A percentile compares a stretch with the other conserved stretches of the same genome.
These are phyloP conservation scores for Sminthurides bifidus DNA, from an alignment of 1,140 invertebrate species.

Conservation along the genomic window DNA sequence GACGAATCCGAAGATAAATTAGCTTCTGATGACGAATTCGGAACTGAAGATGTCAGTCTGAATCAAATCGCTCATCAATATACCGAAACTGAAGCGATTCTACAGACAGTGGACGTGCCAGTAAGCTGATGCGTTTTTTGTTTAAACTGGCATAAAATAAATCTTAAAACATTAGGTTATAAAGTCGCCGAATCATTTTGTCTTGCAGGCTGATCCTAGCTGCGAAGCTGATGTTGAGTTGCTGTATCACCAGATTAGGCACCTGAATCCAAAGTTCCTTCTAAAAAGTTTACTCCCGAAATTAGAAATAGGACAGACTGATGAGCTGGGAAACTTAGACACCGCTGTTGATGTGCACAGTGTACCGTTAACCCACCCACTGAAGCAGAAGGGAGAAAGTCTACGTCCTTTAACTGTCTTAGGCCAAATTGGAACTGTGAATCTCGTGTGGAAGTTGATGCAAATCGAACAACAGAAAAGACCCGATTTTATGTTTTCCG, in stretches of 20 bases:
- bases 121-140: not conserved
- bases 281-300: not conserved
- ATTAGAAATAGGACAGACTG: too few species aligned
- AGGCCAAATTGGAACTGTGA: conserved; percentile 17
- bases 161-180: not conserved
- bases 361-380: conserved; percentile 25
- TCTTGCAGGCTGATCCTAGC: conserved; percentile 4
- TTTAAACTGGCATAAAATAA: not conserved
- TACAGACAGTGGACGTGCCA: conserved; percentile 8
- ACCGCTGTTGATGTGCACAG: not conserved
- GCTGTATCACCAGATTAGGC: not conserved
- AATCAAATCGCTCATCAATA: conserved; percentile 31
- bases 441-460: conserved; percentile 20
- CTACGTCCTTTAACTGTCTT: conserved; percentile 26
- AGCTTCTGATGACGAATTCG: not conserved
- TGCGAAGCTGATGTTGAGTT: not conserved
- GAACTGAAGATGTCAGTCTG: conserved; percentile 13
- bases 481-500: conserved; percentile 22
- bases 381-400: conserved; percentile 24
- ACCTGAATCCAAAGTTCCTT: not conserved
- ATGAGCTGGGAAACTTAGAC: too few species aligned
- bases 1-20: not conserved
- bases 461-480: conserved; percentile 5
- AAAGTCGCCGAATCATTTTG: not conserved
- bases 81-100: conserved; percentile 27